Evolutionary conservation across 2,888 invertebrate species (phyloP), one percentile per base, ranked within the genome.

Genomic region (Cataglyphis albicans): DNA sequence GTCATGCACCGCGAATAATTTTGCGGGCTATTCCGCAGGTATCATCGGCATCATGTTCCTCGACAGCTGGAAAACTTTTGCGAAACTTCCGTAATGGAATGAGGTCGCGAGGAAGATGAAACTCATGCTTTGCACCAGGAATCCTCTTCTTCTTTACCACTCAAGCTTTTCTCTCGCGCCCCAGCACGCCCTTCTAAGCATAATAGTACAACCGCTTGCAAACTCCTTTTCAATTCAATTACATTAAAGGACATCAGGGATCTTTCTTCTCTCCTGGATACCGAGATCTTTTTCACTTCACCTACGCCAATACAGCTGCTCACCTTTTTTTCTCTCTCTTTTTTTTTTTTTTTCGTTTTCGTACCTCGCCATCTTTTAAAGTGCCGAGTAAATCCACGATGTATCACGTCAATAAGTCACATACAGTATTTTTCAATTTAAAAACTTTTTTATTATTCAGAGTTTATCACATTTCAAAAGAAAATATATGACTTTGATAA

Each of bases 201-300:
- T 10, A 29, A 80, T 48, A 70, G 65, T 76, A 81, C 38, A 57
- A 55, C 74, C 44, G 63, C 65, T 78, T 12, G 59, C 57, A 21
- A 35, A n/a, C 38, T 63, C 73, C 68, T 57, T 81, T 65, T 75
- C 86, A 84, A 84, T 89, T 89, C 89, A 89, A 89, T 89, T 89
- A 89, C 89, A 89, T 89, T 89, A 89, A 81, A 44, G 75, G 81
- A 81, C 48, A 61, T 82, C 83, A 65, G 59, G 73, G 81, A 89
- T 76, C 61, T 64, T 82, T 84, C 74, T 73, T 73, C 55, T 48
- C 32, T 12, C 44, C 65, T 38, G 44, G 63, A 75, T 81, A 64
- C 70, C 75, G 44, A 32, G n/a, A 6, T 67, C 70, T 65, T 63
- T 75, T 21, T 65, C 18, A 25, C 18, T 10, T 74, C 48, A 75